phyloP scores from a whole-genome alignment of 2,113 vertebrate genomes.

The Callaeas wilsoni region DNA sequence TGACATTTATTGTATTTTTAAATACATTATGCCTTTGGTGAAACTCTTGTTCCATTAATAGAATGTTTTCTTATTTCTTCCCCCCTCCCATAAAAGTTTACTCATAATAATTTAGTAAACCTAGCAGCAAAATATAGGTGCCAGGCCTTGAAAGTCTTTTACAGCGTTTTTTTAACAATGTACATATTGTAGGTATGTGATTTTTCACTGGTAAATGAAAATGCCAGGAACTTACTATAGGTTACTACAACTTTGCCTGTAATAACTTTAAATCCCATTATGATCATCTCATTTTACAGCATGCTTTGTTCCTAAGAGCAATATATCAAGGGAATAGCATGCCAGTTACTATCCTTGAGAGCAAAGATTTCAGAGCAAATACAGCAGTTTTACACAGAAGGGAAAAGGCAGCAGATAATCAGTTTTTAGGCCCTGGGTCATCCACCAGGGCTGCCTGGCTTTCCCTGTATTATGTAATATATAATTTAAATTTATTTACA shows the following conservation, averaged over 20 bases:
- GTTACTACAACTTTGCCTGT: not conserved
- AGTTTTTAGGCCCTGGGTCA: not conserved
- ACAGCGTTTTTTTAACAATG: not conserved
- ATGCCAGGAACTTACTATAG: not conserved
- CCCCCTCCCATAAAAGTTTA: not conserved
- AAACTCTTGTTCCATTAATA: not conserved
- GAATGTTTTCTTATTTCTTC: not conserved
- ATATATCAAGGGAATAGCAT: not conserved
- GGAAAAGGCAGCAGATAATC: not conserved
- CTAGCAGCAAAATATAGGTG: not conserved
- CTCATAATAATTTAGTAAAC: not conserved
- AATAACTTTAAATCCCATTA: slow-evolving; percentile 55
- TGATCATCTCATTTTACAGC: slow-evolving; percentile 19
- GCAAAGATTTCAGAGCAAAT: not conserved
- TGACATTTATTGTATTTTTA: slow-evolving; percentile 6
- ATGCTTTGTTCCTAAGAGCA: not conserved
- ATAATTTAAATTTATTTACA: not conserved
- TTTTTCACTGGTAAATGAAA: slow-evolving; percentile 49
- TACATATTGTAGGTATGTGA: not conserved
- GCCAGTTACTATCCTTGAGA: not conserved
- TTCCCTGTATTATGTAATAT: not conserved
- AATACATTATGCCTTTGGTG: not conserved
- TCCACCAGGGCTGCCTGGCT: not conserved
- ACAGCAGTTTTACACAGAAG: not conserved
- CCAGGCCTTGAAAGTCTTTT: not conserved